Base-by-base conservation (phyloP, 2,888 invertebrate genomes). In the Glyphotaelius pellucidus region DNA sequence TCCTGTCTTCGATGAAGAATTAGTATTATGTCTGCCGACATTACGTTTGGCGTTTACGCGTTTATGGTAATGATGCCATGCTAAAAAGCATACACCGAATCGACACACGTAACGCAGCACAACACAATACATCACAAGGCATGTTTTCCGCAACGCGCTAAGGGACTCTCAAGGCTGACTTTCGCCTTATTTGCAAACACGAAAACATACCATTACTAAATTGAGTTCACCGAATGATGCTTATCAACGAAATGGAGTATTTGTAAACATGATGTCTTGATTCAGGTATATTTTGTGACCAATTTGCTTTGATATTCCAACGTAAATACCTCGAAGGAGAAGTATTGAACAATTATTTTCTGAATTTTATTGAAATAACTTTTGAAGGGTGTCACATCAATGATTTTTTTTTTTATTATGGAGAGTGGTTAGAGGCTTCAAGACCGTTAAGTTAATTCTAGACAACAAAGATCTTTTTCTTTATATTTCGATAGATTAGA, bases 81-180 rank as follows among this genome's bases (percentile, higher is more conserved):
- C 52, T 52, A 4, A 52, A 52, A 52, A 52, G 52, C 52, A 4
- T 25, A 67, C 52, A 67, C 25, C 52, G 47, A 47, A 15, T 47
- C 47, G 15, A 47, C 38, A 38, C 38, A 38, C 38, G 9, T 9
- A 38, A 38, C 38, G 38, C 38, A 38, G 38, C 38, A 38, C 15
- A 15, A 12, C 3, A 1, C 15, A 47, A 15, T 11, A 47, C 47
- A 47, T 14, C 47, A 19, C 67, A 67, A 25, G 25, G n/a, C 25
- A 25, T 67, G 5, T 25, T 67, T 67, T n/a, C n/a, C 7, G 67
- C 67, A 67, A 52, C 52, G 52, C 19, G 19, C 52, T 4, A 52
- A 52, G 67, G 67, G 25, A 87, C 30, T 79, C 38, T 30, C 88
- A 89, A 89, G 88, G 88, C 79, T 80, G n/a, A 47, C 88, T 79